phyloP scores from a whole-genome alignment of 2,113 vertebrate species.

The Triplophysa tibetana region DNA sequence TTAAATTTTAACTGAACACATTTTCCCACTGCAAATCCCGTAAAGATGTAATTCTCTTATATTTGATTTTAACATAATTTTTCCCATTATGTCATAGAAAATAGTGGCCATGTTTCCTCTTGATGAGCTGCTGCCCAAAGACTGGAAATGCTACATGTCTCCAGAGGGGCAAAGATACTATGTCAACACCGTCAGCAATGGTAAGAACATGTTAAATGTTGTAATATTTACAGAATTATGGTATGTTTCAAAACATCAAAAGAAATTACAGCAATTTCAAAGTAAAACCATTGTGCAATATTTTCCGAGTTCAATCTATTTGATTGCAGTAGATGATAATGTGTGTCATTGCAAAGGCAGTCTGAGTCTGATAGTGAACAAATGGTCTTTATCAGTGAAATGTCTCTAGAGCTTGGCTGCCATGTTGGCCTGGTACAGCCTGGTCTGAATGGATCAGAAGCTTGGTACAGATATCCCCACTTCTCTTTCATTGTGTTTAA shows the following conservation, averaged over 20 bases:
- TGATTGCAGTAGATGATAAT: not conserved
- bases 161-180: slow-evolving; percentile 93
- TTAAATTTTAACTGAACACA: not conserved
- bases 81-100: slow-evolving; percentile 75
- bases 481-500: slow-evolving; percentile 30
- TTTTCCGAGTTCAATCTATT: not conserved
- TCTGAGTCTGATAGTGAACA: not conserved
- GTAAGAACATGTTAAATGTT: slow-evolving; percentile 71
- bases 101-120: slow-evolving; percentile 79
- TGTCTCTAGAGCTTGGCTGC: slow-evolving; percentile 11
- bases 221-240: not conserved
- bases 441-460: slow-evolving; percentile 47
- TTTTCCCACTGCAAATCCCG: slow-evolving; percentile 10
- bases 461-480: slow-evolving; percentile 47
- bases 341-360: not conserved
- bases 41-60: not conserved
- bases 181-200: slow-evolving; percentile 92
- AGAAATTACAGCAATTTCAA: not conserved
- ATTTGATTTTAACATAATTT: not conserved
- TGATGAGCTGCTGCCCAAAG: slow-evolving; percentile 88
- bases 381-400: not conserved
- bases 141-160: slow-evolving; percentile 96
- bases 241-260: not conserved
- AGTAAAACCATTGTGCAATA: not conserved
- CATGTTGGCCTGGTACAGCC: slow-evolving; percentile 56